These are phyloP conservation scores for Holcopasites calliopsidis DNA, from an alignment of 1,140 invertebrate species.

Conservation along the genomic window DNA sequence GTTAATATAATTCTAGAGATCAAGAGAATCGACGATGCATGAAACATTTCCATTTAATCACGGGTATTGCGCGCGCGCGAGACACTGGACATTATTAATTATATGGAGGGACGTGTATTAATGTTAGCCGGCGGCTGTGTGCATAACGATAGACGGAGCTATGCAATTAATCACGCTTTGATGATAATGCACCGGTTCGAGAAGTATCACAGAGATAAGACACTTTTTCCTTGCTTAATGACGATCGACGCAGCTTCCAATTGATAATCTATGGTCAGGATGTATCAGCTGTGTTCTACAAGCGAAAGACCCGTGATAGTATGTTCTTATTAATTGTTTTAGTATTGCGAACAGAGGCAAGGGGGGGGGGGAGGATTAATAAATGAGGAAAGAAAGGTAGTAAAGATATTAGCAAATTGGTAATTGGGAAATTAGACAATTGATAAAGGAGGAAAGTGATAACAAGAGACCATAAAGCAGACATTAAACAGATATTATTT, in stretches of 20 bases:
- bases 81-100: conserved; percentile 8
- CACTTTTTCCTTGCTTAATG: no score
- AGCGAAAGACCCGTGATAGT: background rate
- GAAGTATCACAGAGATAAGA: background rate
- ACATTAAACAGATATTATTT: no score
- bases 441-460: no score
- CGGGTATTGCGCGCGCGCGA: background rate
- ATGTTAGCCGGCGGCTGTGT: background rate
- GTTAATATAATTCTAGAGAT: background rate
- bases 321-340: background rate
- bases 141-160: background rate
- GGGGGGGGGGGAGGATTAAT: no score
- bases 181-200: background rate
- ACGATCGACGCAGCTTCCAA: background rate
- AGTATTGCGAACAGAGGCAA: background rate
- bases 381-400: no score
- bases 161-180: conserved; percentile 25
- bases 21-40: background rate
- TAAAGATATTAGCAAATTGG: no score
- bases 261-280: background rate
- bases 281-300: background rate
- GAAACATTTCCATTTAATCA: conserved; percentile 28
- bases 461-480: no score
- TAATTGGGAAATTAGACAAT: no score
- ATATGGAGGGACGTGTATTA: background rate